Evolutionary conservation across 1,140 invertebrate genomes (phyloP).

Genomic region (Macrocentrus cingulum): DNA sequence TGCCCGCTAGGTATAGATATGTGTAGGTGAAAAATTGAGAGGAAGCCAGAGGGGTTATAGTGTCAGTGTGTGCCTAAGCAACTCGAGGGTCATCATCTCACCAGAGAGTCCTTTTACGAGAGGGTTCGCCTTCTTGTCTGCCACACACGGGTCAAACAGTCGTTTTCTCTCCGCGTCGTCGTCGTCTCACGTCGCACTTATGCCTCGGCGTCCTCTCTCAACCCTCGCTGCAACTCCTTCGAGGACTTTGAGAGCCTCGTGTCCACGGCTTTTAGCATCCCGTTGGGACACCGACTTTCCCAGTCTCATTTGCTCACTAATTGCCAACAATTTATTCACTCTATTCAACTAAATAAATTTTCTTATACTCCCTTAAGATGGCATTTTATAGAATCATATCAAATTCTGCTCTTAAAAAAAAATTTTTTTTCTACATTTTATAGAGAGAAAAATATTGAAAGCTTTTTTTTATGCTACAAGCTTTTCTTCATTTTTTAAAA

Average conservation of each 20-base stretch:
- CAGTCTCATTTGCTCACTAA: conserved; percentile 2
- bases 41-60: not conserved
- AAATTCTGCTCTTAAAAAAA: too few species aligned
- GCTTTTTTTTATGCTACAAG: too few species aligned
- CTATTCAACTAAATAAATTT: not conserved
- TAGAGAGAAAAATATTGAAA: too few species aligned
- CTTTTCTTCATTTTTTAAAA: too few species aligned
- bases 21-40: not conserved
- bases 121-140: not conserved
- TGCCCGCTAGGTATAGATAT: too few species aligned
- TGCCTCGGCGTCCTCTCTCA: too few species aligned
- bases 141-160: too few species aligned
- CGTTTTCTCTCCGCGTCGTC: too few species aligned
- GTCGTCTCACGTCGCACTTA: too few species aligned
- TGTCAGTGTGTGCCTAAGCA: conserved; percentile 1
- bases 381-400: too few species aligned
- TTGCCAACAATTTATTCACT: not conserved
- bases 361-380: not conserved
- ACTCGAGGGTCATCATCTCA: conserved; percentile 1
- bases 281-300: not conserved
- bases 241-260: not conserved
- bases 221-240: not conserved
- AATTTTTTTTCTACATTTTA: too few species aligned
- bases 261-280: not conserved
- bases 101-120: conserved; percentile 1